Conservation (phyloP, 1,140 invertebrate species). For the Zaprionus inermis region DNA sequence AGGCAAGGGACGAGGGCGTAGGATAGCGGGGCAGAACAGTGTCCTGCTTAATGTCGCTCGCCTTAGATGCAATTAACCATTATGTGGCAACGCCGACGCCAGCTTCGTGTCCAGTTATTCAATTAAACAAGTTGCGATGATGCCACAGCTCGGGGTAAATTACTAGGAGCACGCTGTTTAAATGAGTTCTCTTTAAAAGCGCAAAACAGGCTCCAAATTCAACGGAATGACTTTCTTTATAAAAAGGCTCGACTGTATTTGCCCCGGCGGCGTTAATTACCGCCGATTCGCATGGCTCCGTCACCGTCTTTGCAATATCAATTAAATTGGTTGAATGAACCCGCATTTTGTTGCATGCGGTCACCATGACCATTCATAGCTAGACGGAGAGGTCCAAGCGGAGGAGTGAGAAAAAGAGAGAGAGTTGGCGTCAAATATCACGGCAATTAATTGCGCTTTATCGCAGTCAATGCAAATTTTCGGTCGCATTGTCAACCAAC, state of each 20-base stretch:
- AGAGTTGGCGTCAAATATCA: slow-evolving; percentile 37
- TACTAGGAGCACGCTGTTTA: neutral
- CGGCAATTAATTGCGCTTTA: slow-evolving; percentile 62
- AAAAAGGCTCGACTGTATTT: neutral
- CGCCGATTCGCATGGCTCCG: slow-evolving; percentile 54
- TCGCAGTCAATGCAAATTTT: slow-evolving; percentile 35
- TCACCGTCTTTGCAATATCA: slow-evolving; percentile 37
- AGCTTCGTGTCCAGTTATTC: slow-evolving; percentile 28
- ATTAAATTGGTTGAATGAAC: slow-evolving; percentile 77
- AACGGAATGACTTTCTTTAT: neutral
- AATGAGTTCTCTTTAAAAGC: neutral
- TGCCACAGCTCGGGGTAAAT: slow-evolving; percentile 20
- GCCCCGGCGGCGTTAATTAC: slow-evolving; percentile 24
- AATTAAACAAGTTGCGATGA: slow-evolving; percentile 45
- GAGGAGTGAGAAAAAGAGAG: neutral
- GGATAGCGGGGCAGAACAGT: neutral
- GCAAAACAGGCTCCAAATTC: neutral
- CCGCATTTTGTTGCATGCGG: slow-evolving; percentile 58
- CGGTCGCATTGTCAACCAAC: slow-evolving; percentile 9
- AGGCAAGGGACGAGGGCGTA: neutral
- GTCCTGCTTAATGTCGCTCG: slow-evolving; percentile 22
- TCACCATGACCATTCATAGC: slow-evolving; percentile 30
- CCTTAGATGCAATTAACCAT: slow-evolving; percentile 40
- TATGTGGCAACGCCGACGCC: slow-evolving; percentile 15
- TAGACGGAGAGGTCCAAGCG: slow-evolving; percentile 4